Evolutionary conservation across 2,888 invertebrate genomes (phyloP).

Genomic region (Alitta virens): DNA sequence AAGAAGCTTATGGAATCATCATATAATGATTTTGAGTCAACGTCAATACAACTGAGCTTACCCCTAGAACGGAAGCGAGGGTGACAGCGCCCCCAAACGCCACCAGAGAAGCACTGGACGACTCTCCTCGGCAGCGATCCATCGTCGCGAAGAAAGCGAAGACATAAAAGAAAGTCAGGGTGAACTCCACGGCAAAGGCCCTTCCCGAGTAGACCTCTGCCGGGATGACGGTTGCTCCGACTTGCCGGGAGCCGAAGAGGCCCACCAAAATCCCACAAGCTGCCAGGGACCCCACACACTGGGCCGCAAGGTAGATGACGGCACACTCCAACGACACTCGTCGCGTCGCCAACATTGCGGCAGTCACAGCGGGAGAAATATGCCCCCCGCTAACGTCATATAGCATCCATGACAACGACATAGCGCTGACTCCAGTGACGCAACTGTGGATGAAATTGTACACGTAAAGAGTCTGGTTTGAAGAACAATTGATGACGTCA

Average conservation of each 20-base stretch:
- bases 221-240: not conserved
- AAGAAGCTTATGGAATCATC: too few species aligned
- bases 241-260: not conserved
- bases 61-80: not conserved
- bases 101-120: not conserved
- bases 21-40: too few species aligned
- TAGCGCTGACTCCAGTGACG: not conserved
- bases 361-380: not conserved
- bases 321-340: not conserved
- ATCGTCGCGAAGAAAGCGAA: not conserved
- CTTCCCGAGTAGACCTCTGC: not conserved
- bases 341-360: not conserved
- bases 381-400: not conserved
- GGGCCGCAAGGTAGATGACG: not conserved
- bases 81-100: not conserved
- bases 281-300: not conserved
- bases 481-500: not conserved
- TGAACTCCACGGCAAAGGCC: not conserved
- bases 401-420: not conserved
- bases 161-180: slow-evolving; percentile 1
- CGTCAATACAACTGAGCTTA: too few species aligned
- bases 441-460: not conserved
- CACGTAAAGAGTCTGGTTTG: not conserved
- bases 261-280: not conserved
- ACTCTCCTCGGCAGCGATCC: not conserved